Conservation (phyloP, 23 tunicate genomes). For the Halocynthia roretzi region DNA sequence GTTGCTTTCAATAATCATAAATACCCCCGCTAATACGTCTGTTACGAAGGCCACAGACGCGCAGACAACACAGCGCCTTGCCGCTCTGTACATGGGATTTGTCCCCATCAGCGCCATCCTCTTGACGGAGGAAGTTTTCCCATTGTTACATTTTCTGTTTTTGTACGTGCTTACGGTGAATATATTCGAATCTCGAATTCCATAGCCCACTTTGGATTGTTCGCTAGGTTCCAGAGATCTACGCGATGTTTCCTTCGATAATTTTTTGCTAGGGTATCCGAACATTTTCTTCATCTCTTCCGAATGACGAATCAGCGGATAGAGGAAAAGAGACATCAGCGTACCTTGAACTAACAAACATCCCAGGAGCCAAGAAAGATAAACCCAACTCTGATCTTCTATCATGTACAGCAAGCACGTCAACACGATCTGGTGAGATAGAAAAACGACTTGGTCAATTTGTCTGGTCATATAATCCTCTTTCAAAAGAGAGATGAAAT, state of each 20-base stretch:
- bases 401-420: constrained; percentile 1
- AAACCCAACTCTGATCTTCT: constrained; percentile 5
- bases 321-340: constrained; percentile 43
- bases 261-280: not conserved
- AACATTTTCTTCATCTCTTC: constrained; percentile 8
- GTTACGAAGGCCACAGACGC: constrained; percentile 28
- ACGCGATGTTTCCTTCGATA: not conserved
- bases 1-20: not conserved
- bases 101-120: not conserved
- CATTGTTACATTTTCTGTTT: constrained; percentile 1
- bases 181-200: constrained; percentile 20
- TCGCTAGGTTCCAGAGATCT: constrained; percentile 8
- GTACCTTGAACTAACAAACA: constrained; percentile 53
- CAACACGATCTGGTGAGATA: constrained; percentile 1
- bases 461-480: no score
- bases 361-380: constrained; percentile 43
- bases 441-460: no score
- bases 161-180: constrained; percentile 19
- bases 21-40: constrained; percentile 22
- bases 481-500: no score
- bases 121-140: constrained; percentile 17
- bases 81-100: constrained; percentile 16
- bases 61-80: constrained; percentile 38
- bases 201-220: not conserved
- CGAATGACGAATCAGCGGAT: constrained; percentile 37